Conservation (phyloP, 2,113 vertebrate species). For the Ramphastos sulfuratus region DNA sequence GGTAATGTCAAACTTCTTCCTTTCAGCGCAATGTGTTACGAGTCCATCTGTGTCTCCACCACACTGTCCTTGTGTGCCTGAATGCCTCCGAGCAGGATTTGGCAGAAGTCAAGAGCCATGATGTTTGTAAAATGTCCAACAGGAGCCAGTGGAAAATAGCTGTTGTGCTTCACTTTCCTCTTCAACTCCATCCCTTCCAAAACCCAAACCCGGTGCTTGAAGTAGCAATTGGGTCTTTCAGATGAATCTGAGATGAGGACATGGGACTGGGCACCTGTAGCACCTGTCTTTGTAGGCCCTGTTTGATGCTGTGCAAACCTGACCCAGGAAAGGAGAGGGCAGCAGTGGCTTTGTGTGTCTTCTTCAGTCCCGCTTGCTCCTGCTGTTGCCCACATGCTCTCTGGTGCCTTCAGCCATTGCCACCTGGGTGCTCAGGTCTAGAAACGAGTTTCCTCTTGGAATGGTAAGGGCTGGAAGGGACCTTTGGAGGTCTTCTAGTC, state of each 20-base stretch:
- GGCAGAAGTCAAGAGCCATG: background rate
- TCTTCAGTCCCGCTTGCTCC: rapidly evolving
- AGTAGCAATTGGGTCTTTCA: background rate
- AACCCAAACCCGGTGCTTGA: rapidly evolving
- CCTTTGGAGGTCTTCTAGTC: too few relatives aligned
- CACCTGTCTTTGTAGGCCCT: rapidly evolving
- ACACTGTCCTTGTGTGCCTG: background rate
- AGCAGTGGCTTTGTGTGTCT: rapidly evolving
- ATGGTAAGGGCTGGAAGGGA: too few relatives aligned
- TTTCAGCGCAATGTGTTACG: slow-evolving; percentile 23
- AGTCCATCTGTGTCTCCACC: slow-evolving; percentile 23
- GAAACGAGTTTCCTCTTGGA: background rate
- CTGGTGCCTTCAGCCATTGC: rapidly evolving
- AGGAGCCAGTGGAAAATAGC: background rate
- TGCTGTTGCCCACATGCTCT: rapidly evolving
- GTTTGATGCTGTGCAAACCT: rapidly evolving
- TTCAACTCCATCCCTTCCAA: background rate
- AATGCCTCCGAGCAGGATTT: slow-evolving; percentile 17
- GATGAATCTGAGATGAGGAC: background rate
- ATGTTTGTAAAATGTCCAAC: background rate
- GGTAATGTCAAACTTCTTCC: slow-evolving; percentile 82
- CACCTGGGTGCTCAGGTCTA: rapidly evolving
- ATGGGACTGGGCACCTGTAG: rapidly evolving
- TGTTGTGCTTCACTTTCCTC: background rate
- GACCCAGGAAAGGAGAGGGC: background rate